A percentile compares a stretch with the other conserved stretches of the same genome.
Conservation (phyloP, 2,797 vertebrate species). For the Leuciscus waleckii region DNA sequence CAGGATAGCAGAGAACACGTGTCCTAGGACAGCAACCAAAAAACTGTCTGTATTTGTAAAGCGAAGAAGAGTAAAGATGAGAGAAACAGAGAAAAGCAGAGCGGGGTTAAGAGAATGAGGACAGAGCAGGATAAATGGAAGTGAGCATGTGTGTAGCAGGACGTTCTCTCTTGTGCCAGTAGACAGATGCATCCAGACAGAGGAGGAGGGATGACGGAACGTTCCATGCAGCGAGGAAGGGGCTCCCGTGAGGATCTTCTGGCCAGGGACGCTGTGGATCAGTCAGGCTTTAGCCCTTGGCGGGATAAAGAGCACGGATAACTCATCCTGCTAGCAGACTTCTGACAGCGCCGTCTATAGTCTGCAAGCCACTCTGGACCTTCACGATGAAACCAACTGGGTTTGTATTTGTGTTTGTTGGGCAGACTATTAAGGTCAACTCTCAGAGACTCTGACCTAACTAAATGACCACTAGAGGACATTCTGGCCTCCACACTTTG, state of each 20-base stretch:
- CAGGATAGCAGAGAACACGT: slow-evolving; percentile 49
- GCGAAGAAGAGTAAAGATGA: slow-evolving; percentile 34
- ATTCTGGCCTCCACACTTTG: not conserved
- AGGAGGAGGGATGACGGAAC: slow-evolving; percentile 58
- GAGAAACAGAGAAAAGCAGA: slow-evolving; percentile 29
- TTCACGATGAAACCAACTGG: slow-evolving; percentile 38
- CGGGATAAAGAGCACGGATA: slow-evolving; percentile 53
- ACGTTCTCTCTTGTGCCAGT: slow-evolving; percentile 45
- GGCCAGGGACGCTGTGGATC: slow-evolving; percentile 52
- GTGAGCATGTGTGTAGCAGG: slow-evolving; percentile 41
- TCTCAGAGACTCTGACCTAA: slow-evolving; percentile 9
- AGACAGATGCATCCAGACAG: slow-evolving; percentile 60
- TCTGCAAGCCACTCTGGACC: slow-evolving; percentile 42
- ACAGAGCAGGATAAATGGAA: slow-evolving; percentile 34
- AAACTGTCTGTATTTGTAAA: slow-evolving; percentile 43
- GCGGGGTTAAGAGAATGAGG: slow-evolving; percentile 17
- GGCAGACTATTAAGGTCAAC: slow-evolving; percentile 38
- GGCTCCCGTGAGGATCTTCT: slow-evolving; percentile 65
- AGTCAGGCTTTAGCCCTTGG: slow-evolving; percentile 31
- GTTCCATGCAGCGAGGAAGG: slow-evolving; percentile 63
- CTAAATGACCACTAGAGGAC: not conserved
- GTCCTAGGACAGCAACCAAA: slow-evolving; percentile 54
- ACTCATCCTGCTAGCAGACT: slow-evolving; percentile 60
- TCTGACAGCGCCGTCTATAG: slow-evolving; percentile 45
- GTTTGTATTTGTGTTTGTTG: slow-evolving; percentile 8